Evolutionary conservation across 1,140 invertebrate genomes (phyloP), one percentile per base, ranked within the genome.

Genomic region (Hestina assimilis): DNA sequence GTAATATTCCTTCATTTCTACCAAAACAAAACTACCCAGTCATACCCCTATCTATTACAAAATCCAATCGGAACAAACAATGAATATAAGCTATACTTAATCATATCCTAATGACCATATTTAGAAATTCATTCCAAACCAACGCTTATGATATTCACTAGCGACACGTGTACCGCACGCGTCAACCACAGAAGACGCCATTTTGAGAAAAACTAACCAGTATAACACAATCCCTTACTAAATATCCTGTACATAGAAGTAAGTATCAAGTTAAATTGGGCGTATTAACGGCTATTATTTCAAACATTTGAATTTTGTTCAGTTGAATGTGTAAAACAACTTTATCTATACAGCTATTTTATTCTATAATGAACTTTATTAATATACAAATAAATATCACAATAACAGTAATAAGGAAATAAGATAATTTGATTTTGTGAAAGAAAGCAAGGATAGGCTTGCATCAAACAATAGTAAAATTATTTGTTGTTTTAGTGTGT

Each of bases 31-130:
- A 23, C 43, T 28, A 46, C 52, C 40, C 11, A 38, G 54, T 63
- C 65, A 66, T 69, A 69, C 76, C 79, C 77, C 71, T 79, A 79
- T 82, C 66, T 73, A 74, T 76, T 74, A 75, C 69, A 76, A 79
- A n/a, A 77, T 65, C 77, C 70, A 67, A 75, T 79, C 56, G 45
- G 47, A 63, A 66, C 70, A 76, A 78, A 81, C 73, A 81, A 72
- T 67, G 21, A 24, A 61, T 35, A 61, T 63, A 40, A 69, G 74
- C 62, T 68, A 77, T 61, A 67, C 58, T 70, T 81, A 77, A 81
- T 79, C 75, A 82, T 74, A 71, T 70, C 70, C 66, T 86, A 84
- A 86, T 86, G 78, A 83, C 64, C 71, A 62, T 74, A 81, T 83
- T 87, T 79, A 86, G 64, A 72, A 65, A 74, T 73, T 84, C 73